Conservation (phyloP, 1,140 invertebrate genomes). For the Caenorhabditis elegans region DNA sequence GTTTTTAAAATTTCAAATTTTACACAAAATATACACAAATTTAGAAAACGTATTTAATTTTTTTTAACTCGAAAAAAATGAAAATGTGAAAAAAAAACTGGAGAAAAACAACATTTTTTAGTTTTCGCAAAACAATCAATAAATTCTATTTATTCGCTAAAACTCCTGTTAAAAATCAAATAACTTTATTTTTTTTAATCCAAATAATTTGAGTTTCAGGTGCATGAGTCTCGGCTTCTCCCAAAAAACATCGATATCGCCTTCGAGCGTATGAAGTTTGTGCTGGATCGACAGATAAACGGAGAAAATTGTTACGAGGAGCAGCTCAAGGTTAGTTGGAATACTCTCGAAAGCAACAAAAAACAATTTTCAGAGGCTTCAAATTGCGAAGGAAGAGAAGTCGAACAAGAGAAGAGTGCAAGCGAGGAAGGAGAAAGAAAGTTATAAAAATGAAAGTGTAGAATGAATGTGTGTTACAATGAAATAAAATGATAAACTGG, state of each 20-base stretch:
- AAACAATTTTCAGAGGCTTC: slow-evolving; percentile 44
- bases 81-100: too few relatives aligned
- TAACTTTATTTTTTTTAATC: too few relatives aligned
- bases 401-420: slow-evolving; percentile 23
- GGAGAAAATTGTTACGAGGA: slow-evolving; percentile 62
- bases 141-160: too few relatives aligned
- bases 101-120: too few relatives aligned
- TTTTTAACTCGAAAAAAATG: too few relatives aligned
- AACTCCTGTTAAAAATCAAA: too few relatives aligned
- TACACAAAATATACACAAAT: too few relatives aligned
- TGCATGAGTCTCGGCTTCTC: slow-evolving; percentile 57
- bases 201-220: too few relatives aligned
- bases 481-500: too few relatives aligned
- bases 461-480: neutral
- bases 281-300: slow-evolving; percentile 58
- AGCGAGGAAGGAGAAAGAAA: slow-evolving; percentile 22
- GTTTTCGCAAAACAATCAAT: too few relatives aligned
- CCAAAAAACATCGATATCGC: slow-evolving; percentile 59
- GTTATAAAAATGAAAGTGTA: neutral
- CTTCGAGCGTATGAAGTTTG: slow-evolving; percentile 57
- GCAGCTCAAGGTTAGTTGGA: slow-evolving; percentile 54
- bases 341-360: slow-evolving; percentile 43
- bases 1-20: too few relatives aligned
- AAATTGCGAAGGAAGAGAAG: slow-evolving; percentile 45
- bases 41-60: too few relatives aligned